These are phyloP conservation scores for Invenusta paracnida DNA, from an alignment of 2,888 invertebrate species.

Conservation along the genomic window DNA sequence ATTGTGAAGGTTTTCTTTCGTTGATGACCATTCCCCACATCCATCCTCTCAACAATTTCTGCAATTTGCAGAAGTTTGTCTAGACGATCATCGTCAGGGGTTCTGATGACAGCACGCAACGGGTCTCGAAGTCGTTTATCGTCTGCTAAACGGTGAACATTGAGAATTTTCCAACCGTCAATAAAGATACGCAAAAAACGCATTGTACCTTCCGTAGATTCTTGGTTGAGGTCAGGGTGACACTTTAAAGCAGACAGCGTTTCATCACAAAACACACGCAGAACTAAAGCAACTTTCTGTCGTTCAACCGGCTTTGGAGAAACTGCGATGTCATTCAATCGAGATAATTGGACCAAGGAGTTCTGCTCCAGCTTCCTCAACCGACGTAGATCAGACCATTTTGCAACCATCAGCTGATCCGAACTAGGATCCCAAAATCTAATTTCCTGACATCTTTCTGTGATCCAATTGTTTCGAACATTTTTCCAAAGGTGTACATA, in stretches of 20 bases:
- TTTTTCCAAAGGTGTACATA: slow-evolving; percentile 25
- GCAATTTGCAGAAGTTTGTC: slow-evolving; percentile 7
- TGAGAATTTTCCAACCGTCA: slow-evolving; percentile 28
- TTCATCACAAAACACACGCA: slow-evolving; percentile 32
- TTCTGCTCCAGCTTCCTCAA: slow-evolving; percentile 13
- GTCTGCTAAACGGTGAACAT: slow-evolving; percentile 3
- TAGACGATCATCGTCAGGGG: slow-evolving; percentile 32
- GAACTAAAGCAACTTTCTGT: slow-evolving; percentile 5
- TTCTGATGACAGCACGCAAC: slow-evolving; percentile 17
- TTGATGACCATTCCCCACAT: not conserved
- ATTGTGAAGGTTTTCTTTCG: slow-evolving; percentile 13
- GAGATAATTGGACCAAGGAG: not conserved
- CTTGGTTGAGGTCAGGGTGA: slow-evolving; percentile 16
- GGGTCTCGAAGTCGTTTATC: slow-evolving; percentile 24
- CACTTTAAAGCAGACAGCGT: slow-evolving; percentile 17
- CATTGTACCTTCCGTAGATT: slow-evolving; percentile 9
- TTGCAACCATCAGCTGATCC: not conserved
- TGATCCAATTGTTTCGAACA: slow-evolving; percentile 31
- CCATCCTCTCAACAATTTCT: slow-evolving; percentile 16
- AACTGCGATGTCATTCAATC: slow-evolving; percentile 29
- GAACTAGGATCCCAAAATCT: not conserved
- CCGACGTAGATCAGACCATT: slow-evolving; percentile 24
- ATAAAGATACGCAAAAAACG: not conserved
- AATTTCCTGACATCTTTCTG: not conserved
- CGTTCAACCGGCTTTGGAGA: slow-evolving; percentile 17